Evolutionary conservation across 2,888 invertebrate species (phyloP).

Genomic region (Pammene fasciana): DNA sequence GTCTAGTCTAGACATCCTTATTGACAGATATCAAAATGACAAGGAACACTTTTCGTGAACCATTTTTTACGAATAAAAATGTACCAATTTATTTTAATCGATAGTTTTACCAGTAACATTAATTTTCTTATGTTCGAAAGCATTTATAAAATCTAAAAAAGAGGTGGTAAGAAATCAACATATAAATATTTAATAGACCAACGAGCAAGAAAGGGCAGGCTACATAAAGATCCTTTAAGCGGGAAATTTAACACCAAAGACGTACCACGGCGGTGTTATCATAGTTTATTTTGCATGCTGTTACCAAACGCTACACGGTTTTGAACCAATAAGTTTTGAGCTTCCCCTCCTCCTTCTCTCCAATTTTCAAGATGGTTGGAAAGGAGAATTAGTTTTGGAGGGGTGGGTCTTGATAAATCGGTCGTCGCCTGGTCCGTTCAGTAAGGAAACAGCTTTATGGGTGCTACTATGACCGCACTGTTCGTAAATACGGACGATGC

Average conservation of each 20-base stretch:
- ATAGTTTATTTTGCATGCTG: conserved; percentile 74
- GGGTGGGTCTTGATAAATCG: conserved; percentile 55
- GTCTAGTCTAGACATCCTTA: no score
- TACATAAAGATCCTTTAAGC: conserved; percentile 43
- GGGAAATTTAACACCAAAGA: conserved; percentile 65
- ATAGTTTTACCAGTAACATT: no score
- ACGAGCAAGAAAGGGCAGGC: neutral
- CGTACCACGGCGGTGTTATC: conserved; percentile 70
- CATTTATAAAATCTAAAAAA: no score
- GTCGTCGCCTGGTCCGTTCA: conserved; percentile 58
- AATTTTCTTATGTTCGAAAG: no score
- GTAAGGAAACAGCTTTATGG: conserved; percentile 76
- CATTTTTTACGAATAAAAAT: no score
- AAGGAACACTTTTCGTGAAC: no score
- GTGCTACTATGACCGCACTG: conserved; percentile 67
- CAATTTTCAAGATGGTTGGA: conserved; percentile 38
- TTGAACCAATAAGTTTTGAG: conserved; percentile 50
- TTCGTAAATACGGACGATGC: conserved; percentile 60
- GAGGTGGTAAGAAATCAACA: no score
- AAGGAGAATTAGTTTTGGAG: conserved; percentile 46
- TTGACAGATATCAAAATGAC: no score
- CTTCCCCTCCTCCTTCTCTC: conserved; percentile 46
- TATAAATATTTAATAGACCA: neutral
- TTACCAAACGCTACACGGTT: conserved; percentile 66
- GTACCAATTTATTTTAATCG: no score